phyloP scores from a whole-genome alignment of 2,888 invertebrate genomes.

The Ichneumoninae sp. region DNA sequence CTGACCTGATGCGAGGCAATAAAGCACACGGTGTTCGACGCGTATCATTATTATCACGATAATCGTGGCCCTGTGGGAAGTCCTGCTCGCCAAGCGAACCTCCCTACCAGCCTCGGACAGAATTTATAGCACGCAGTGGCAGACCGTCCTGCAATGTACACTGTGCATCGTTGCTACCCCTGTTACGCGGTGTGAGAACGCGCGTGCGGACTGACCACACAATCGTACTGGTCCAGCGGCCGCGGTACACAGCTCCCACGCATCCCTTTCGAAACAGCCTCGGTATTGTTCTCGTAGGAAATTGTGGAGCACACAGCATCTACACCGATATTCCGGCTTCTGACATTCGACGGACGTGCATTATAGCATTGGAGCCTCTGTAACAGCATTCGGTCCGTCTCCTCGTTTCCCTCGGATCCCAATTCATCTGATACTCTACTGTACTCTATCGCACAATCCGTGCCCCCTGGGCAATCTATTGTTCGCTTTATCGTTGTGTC shows the following conservation, averaged over 20 bases:
- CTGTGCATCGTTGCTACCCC: conserved; percentile 16
- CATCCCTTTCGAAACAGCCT: conserved; percentile 45
- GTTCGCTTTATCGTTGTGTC: too few relatives aligned
- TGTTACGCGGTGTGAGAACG: conserved; percentile 7
- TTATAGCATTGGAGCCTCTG: conserved; percentile 68
- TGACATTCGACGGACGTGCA: conserved; percentile 76
- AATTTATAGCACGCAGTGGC: conserved; percentile 30
- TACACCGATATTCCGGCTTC: conserved; percentile 77
- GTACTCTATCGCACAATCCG: too few relatives aligned
- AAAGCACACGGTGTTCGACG: conserved; percentile 50
- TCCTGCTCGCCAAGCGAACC: conserved; percentile 13
- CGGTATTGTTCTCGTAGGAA: conserved; percentile 76
- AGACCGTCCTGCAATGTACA: conserved; percentile 15
- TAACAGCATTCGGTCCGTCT: background rate
- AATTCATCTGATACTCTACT: conserved; percentile 5
- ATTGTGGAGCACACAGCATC: conserved; percentile 73
- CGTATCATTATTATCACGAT: conserved; percentile 57
- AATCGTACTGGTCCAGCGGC: background rate
- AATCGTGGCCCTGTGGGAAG: conserved; percentile 42
- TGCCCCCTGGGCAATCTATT: too few relatives aligned
- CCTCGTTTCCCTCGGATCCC: background rate
- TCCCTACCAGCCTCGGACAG: conserved; percentile 30
- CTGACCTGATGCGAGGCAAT: conserved; percentile 32
- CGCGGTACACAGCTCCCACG: background rate
- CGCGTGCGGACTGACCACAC: conserved; percentile 12